Conservation (phyloP, 2,797 vertebrate species). For the Anabacerthia variegaticeps region DNA sequence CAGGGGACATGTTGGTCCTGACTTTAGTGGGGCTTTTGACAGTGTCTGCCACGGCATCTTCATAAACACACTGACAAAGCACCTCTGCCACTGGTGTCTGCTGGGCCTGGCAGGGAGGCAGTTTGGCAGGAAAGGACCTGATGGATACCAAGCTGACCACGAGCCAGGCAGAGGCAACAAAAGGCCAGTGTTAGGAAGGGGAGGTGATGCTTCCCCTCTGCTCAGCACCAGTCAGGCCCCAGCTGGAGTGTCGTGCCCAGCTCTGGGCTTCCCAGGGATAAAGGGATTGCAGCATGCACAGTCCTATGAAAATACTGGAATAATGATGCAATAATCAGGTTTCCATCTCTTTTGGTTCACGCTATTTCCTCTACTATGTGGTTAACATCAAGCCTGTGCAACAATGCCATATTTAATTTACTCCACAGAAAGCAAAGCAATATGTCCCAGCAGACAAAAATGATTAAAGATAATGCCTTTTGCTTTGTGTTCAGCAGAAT, state of each 20-base stretch:
- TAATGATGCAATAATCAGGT: background rate
- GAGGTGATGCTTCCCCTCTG: background rate
- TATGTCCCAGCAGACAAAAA: background rate
- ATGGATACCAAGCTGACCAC: background rate
- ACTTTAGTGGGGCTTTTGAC: background rate
- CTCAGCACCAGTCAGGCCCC: background rate
- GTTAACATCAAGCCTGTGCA: background rate
- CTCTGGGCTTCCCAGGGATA: background rate
- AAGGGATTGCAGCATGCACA: background rate
- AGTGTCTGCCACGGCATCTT: background rate
- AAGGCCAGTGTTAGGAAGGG: background rate
- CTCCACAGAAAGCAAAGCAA: background rate
- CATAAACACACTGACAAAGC: background rate
- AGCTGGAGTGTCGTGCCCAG: background rate
- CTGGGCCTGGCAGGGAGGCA: background rate
- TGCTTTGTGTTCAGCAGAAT: background rate
- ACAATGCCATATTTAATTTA: background rate
- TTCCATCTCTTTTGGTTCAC: background rate
- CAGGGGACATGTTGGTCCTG: background rate
- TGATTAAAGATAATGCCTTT: background rate
- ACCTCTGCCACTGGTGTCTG: background rate
- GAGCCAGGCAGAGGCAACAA: background rate
- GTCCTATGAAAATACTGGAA: background rate
- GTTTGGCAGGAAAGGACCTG: background rate
- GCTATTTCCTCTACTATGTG: background rate